Conservation (phyloP, 2,113 vertebrate genomes). For the Solea solea region DNA sequence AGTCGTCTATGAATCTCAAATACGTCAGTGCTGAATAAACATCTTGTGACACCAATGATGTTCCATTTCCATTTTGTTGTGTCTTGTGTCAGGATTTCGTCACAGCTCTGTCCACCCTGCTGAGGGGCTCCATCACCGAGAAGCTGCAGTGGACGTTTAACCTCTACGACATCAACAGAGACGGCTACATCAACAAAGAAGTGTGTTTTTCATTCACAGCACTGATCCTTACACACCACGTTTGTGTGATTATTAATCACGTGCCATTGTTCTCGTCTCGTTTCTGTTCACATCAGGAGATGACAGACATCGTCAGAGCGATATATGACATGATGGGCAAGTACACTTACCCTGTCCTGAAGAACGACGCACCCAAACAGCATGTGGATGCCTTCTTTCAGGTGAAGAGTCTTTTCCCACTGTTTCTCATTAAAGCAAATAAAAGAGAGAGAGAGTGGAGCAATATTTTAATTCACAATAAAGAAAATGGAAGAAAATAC, state of each 20-base stretch:
- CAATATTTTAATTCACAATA: too few relatives aligned
- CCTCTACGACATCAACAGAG: slow-evolving; percentile 96
- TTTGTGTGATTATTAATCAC: background rate
- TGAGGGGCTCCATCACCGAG: slow-evolving; percentile 92
- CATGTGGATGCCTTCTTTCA: slow-evolving; percentile 97
- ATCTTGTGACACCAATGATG: background rate
- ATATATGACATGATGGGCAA: slow-evolving; percentile 99
- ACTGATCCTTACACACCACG: background rate
- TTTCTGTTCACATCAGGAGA: slow-evolving; percentile 83
- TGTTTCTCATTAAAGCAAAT: background rate
- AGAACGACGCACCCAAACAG: slow-evolving; percentile 91
- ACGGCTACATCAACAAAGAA: slow-evolving; percentile 97
- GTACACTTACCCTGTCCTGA: slow-evolving; percentile 94
- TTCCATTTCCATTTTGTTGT: background rate
- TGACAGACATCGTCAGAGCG: slow-evolving; percentile 96
- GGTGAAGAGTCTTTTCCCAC: slow-evolving; percentile 72
- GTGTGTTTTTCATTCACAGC: slow-evolving; percentile 67
- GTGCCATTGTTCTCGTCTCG: background rate
- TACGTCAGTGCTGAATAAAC: background rate
- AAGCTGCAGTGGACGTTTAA: slow-evolving; percentile 98
- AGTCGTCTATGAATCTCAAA: background rate
- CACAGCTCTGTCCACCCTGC: slow-evolving; percentile 90
- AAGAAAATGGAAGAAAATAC: too few relatives aligned
- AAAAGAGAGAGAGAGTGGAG: too few relatives aligned
- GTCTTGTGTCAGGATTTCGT: slow-evolving; percentile 90